These are phyloP conservation scores for Agrochola circellaris DNA, from an alignment of 2,888 invertebrate genomes.

Conservation along the genomic window DNA sequence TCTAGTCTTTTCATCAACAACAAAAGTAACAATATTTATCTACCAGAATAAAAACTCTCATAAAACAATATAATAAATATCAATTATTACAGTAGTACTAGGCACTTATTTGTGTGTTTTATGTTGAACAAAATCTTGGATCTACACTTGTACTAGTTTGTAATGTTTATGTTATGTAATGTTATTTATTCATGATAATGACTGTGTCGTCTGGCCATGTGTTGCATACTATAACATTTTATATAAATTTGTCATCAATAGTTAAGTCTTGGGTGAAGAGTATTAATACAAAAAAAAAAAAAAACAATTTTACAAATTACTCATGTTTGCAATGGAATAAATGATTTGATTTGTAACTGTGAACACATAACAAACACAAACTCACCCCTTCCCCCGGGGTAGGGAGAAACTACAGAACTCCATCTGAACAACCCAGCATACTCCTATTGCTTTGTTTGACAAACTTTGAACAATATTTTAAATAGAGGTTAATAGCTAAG, in stretches of 20 bases:
- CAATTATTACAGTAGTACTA: neutral
- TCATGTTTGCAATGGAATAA: neutral
- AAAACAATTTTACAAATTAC: neutral
- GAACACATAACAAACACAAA: too few species aligned
- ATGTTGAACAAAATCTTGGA: neutral
- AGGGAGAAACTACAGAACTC: too few species aligned
- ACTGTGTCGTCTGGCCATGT: slow-evolving; percentile 19
- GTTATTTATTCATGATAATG: slow-evolving; percentile 31
- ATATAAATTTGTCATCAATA: slow-evolving; percentile 12
- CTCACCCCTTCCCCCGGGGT: too few species aligned
- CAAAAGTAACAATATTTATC: neutral
- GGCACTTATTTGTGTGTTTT: neutral
- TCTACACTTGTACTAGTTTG: slow-evolving; percentile 1
- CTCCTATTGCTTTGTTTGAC: too few species aligned
- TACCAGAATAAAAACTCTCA: neutral
- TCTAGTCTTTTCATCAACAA: neutral
- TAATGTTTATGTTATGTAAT: slow-evolving; percentile 14
- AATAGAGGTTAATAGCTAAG: neutral
- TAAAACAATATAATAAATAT: neutral
- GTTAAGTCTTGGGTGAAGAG: neutral
- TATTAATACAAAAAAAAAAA: neutral
- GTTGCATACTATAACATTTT: slow-evolving; percentile 13
- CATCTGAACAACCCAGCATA: too few species aligned
- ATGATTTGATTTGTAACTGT: neutral
- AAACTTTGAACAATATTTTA: neutral